A percentile compares a stretch with the other conserved stretches of the same genome.
Evolutionary conservation across 2,113 vertebrate genomes (phyloP).

Genomic region (Python bivittatus): DNA sequence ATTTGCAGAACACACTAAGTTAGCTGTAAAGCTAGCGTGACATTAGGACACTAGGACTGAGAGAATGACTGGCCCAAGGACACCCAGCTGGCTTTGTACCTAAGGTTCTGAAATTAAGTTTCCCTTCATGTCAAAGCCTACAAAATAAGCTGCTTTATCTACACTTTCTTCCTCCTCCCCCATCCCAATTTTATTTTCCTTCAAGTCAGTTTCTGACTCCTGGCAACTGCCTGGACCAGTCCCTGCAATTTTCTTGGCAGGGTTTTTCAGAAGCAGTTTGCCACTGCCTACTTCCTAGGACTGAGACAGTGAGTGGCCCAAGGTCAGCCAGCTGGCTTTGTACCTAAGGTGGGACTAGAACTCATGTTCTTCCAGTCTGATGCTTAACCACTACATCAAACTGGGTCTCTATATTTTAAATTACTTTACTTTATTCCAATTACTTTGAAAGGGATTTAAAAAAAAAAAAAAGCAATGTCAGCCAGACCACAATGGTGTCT

Average conservation of each 20-base stretch:
- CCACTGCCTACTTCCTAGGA: neutral
- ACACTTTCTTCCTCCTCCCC: neutral
- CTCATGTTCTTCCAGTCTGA: neutral
- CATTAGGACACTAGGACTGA: no score
- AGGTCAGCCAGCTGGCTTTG: neutral
- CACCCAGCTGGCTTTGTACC: no score
- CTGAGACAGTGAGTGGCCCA: neutral
- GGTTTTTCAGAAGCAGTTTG: neutral
- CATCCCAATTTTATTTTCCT: neutral
- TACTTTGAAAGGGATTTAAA: neutral
- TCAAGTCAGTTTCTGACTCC: no score
- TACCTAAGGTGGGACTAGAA: neutral
- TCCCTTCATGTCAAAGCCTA: neutral
- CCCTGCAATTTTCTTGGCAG: no score
- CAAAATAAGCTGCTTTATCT: neutral
- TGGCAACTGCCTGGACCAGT: neutral
- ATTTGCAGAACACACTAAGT: neutral
- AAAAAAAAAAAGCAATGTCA: neutral
- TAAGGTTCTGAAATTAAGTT: neutral
- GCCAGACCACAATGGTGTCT: neutral
- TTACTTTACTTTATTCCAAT: neutral
- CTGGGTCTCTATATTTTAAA: neutral
- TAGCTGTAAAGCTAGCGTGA: neutral
- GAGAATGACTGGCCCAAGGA: no score
- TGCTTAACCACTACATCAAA: neutral